phyloP scores from a whole-genome alignment of 2,113 vertebrate species.

The Butorides virescens region DNA sequence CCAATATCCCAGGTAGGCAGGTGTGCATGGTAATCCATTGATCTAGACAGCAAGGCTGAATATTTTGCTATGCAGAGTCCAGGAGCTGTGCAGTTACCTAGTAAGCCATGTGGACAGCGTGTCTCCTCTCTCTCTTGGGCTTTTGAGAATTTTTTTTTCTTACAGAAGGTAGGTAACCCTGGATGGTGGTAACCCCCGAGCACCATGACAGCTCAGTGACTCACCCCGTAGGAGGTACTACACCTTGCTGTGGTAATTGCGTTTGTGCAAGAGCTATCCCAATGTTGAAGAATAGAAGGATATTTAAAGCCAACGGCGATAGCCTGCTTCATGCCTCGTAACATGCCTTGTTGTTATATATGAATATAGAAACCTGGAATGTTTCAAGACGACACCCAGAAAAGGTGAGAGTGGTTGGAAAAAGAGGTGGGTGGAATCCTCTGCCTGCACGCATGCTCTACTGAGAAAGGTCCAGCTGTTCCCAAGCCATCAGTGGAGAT shows the following conservation, averaged over 20 bases:
- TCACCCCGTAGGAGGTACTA: neutral
- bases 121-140: no score
- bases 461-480: neutral
- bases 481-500: neutral
- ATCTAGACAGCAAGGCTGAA: neutral
- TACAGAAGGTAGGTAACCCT: neutral
- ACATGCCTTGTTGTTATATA: neutral
- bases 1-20: neutral
- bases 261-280: neutral
- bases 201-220: neutral
- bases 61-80: neutral
- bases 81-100: neutral
- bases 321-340: neutral
- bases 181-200: neutral
- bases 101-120: fast-evolving
- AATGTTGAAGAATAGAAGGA: neutral
- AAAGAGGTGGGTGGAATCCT: neutral
- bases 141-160: neutral
- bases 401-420: neutral
- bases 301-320: neutral
- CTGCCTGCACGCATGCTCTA: fast-evolving
- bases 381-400: neutral
- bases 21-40: fast-evolving
- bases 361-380: neutral
- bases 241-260: neutral